Evolutionary conservation across 1,140 invertebrate species (phyloP).

Genomic region (Nylanderia fulva): DNA sequence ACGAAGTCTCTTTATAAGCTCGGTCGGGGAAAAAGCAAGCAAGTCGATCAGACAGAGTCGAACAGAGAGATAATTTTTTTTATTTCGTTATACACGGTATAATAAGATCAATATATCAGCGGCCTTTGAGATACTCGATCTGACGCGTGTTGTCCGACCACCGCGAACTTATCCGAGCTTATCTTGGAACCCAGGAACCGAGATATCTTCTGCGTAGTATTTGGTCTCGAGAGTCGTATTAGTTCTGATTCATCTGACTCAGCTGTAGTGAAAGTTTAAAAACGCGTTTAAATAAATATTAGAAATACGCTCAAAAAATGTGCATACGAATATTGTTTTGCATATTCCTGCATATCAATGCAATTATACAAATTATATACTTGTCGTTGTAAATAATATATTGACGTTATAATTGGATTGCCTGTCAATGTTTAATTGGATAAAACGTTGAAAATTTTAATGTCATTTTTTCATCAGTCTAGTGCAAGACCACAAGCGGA

Average conservation of each 20-base stretch:
- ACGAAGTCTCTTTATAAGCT: constrained; percentile 59
- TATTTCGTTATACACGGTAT: background rate
- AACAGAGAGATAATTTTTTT: constrained; percentile 4
- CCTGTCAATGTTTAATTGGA: background rate
- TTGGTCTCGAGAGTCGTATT: background rate
- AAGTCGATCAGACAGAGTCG: background rate
- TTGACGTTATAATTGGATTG: background rate
- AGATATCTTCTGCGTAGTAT: background rate
- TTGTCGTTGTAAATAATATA: background rate
- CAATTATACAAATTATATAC: background rate
- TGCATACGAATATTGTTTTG: background rate
- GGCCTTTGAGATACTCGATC: constrained; percentile 52
- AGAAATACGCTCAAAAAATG: background rate
- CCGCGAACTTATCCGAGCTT: constrained; percentile 48
- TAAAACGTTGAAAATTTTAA: background rate
- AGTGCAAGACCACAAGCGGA: constrained; percentile 28
- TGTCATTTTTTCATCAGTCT: background rate
- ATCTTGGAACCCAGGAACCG: constrained; percentile 6
- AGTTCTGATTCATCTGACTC: background rate
- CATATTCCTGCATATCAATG: background rate
- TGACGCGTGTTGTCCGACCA: constrained; percentile 63
- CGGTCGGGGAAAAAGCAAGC: background rate
- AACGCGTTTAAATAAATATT: background rate
- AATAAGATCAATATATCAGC: constrained; percentile 59
- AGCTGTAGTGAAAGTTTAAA: background rate